These are phyloP conservation scores for Thymallus thymallus DNA, from an alignment of 2,113 vertebrate genomes.

Conservation along the genomic window DNA sequence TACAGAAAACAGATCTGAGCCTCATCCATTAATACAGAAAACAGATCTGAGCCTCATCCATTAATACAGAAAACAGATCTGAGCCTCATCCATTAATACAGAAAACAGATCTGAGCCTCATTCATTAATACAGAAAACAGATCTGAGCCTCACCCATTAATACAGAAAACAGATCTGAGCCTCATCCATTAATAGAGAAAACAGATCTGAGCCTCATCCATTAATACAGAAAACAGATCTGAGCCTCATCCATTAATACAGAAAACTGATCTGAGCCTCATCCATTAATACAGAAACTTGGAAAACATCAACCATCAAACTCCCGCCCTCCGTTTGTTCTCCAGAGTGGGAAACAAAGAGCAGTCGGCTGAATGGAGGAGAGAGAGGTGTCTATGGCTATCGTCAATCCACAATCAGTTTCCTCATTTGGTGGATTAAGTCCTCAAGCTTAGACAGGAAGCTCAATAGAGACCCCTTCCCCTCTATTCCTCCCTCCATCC, in stretches of 20 bases:
- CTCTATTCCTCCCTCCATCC: too few relatives aligned
- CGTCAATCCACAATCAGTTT: slow-evolving; percentile 63
- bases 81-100: neutral
- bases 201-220: slow-evolving; percentile 10
- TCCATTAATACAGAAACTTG: neutral
- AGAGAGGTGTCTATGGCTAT: slow-evolving; percentile 41
- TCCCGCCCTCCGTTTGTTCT: too few relatives aligned
- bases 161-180: slow-evolving; percentile 16
- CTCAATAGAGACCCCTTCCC: slow-evolving; percentile 55
- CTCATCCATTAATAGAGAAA: neutral
- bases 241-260: neutral
- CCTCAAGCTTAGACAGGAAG: slow-evolving; percentile 48
- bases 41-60: slow-evolving; percentile 10
- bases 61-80: slow-evolving; percentile 7
- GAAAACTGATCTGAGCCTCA: slow-evolving; percentile 13
- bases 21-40: neutral
- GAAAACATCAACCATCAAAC: neutral
- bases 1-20: slow-evolving; percentile 16
- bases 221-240: slow-evolving; percentile 7
- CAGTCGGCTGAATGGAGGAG: slow-evolving; percentile 11
- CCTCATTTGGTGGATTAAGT: slow-evolving; percentile 62
- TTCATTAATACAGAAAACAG: neutral
- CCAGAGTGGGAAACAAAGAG: slow-evolving; percentile 40
- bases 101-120: slow-evolving; percentile 13
- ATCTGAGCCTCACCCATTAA: slow-evolving; percentile 7